Conservation (phyloP, 2,797 vertebrate genomes). For the Eulemur albifrons region DNA sequence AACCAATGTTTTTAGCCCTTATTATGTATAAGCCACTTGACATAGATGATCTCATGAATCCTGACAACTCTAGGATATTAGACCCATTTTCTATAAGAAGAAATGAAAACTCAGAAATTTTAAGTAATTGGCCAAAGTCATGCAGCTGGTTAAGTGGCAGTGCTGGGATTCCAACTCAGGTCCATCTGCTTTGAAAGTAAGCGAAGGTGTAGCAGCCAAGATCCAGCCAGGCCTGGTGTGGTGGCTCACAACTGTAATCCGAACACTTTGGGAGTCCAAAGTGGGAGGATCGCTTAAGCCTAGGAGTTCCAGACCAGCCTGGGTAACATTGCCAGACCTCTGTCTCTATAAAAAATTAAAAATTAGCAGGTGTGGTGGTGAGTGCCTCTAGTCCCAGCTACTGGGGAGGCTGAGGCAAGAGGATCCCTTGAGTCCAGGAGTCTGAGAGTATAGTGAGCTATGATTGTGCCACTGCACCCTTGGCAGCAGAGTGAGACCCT, state of each 20-base stretch:
- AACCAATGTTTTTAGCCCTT: not conserved
- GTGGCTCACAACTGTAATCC: not conserved
- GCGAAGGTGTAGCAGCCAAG: not conserved
- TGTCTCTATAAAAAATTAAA: not conserved
- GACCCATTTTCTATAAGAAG: not conserved
- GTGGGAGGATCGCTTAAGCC: not conserved
- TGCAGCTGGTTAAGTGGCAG: not conserved
- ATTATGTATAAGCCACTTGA: not conserved
- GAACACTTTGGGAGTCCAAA: not conserved
- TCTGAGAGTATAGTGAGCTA: not conserved
- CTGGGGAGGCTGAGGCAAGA: not conserved
- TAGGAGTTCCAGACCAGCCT: not conserved
- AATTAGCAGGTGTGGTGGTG: not conserved
- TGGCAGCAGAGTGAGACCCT: not conserved
- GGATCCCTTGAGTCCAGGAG: not conserved
- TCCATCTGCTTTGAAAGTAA: not conserved
- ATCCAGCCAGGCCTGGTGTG: not conserved
- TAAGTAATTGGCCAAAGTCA: not conserved
- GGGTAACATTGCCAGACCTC: not conserved
- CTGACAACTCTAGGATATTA: not conserved
- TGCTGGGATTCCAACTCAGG: not conserved
- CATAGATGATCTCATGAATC: not conserved
- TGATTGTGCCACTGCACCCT: not conserved
- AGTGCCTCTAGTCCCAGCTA: not conserved
- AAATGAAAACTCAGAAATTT: not conserved